These are phyloP conservation scores for Meandrusa payeni DNA, from an alignment of 2,888 invertebrate genomes.

Conservation along the genomic window DNA sequence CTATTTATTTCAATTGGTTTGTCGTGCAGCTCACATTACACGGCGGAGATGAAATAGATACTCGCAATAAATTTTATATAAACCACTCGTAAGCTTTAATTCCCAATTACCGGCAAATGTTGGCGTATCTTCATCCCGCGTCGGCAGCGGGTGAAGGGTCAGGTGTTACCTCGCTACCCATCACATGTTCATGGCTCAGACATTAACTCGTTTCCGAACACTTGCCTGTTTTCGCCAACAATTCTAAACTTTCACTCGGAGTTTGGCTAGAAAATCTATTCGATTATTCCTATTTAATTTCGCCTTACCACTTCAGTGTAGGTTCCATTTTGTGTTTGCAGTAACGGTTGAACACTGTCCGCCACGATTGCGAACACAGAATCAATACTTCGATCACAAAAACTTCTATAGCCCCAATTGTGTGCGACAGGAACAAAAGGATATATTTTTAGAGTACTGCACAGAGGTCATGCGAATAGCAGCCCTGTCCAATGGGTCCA, in stretches of 20 bases:
- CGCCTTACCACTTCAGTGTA: background rate
- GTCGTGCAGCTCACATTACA: constrained; percentile 4
- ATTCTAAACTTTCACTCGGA: constrained; percentile 47
- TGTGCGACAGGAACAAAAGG: too few relatives aligned
- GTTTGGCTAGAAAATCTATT: constrained; percentile 29
- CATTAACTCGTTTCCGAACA: constrained; percentile 36
- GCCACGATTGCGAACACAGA: too few relatives aligned
- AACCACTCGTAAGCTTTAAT: constrained; percentile 21
- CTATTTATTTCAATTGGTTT: background rate
- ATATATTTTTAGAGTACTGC: too few relatives aligned
- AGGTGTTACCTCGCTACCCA: constrained; percentile 40
- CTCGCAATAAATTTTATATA: constrained; percentile 15
- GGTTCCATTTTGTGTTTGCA: constrained; percentile 14
- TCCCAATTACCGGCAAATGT: constrained; percentile 35
- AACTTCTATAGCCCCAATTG: too few relatives aligned
- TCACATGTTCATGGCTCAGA: constrained; percentile 36
- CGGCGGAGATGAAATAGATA: constrained; percentile 9
- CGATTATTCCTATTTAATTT: constrained; percentile 20
- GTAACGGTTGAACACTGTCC: too few relatives aligned
- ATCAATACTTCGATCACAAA: too few relatives aligned
- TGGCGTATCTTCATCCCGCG: constrained; percentile 40
- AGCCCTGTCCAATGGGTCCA: too few relatives aligned
- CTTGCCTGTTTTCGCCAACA: constrained; percentile 42
- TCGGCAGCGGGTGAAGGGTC: constrained; percentile 34
- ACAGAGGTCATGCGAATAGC: too few relatives aligned